phyloP scores from a whole-genome alignment of 2,113 vertebrate species.

The Epinephelus fuscoguttatus region DNA sequence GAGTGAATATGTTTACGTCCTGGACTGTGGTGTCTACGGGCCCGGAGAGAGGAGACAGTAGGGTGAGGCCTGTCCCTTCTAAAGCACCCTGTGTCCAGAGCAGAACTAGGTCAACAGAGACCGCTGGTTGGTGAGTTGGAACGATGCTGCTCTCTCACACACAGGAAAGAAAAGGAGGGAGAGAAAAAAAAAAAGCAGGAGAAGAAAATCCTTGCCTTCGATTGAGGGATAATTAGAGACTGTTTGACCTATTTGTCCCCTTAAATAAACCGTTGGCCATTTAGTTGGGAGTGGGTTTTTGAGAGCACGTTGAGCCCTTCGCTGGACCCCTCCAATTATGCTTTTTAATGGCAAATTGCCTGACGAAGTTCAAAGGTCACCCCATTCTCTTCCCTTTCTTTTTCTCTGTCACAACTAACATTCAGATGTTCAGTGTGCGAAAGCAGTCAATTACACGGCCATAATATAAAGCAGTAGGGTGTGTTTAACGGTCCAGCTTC shows the following conservation, averaged over 20 bases:
- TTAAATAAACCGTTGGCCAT: slow-evolving; percentile 73
- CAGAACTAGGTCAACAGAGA: slow-evolving; percentile 82
- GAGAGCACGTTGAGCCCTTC: slow-evolving; percentile 38
- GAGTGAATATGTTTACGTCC: slow-evolving; percentile 40
- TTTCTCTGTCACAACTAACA: slow-evolving; percentile 45
- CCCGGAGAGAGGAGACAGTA: slow-evolving; percentile 57
- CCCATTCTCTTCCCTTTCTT: slow-evolving; percentile 32
- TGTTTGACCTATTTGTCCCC: slow-evolving; percentile 78
- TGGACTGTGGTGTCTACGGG: slow-evolving; percentile 52
- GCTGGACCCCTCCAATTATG: slow-evolving; percentile 56
- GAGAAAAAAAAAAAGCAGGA: slow-evolving; percentile 34
- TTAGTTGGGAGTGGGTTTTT: slow-evolving; percentile 54
- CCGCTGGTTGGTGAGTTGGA: slow-evolving; percentile 78
- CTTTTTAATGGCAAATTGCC: slow-evolving; percentile 54
- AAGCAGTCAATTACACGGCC: slow-evolving; percentile 22
- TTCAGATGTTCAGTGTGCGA: slow-evolving; percentile 26
- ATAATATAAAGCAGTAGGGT: slow-evolving; percentile 16
- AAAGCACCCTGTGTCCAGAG: slow-evolving; percentile 71
- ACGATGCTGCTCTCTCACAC: slow-evolving; percentile 73
- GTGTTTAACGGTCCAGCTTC: background rate
- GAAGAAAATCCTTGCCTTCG: slow-evolving; percentile 68
- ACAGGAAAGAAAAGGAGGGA: slow-evolving; percentile 60
- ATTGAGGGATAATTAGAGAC: slow-evolving; percentile 76
- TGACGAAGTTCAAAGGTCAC: slow-evolving; percentile 37
- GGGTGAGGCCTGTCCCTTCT: slow-evolving; percentile 68